Conservation (phyloP, 1,140 invertebrate species). For the Orius insidiosus region DNA sequence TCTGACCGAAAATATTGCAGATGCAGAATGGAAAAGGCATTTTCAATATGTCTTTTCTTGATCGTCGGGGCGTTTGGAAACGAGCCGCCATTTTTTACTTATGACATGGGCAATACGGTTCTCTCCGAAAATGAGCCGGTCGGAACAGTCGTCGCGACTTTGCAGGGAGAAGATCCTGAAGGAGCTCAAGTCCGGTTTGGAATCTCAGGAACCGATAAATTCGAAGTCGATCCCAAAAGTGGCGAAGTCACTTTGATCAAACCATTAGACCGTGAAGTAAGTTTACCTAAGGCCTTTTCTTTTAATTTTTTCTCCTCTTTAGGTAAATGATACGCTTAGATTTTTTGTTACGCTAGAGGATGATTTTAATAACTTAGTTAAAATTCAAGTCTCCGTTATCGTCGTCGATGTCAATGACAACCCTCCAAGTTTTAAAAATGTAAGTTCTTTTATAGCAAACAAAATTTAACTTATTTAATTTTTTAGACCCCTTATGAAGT, state of each 20-base stretch:
- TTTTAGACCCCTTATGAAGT: constrained; percentile 59
- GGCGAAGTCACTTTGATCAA: constrained; percentile 60
- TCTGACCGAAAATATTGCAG: too few relatives aligned
- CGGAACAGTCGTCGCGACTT: constrained; percentile 51
- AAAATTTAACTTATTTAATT: constrained; percentile 6
- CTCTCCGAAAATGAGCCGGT: constrained; percentile 59
- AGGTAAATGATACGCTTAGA: constrained; percentile 55
- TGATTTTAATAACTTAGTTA: constrained; percentile 60
- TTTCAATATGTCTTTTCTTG: constrained; percentile 9
- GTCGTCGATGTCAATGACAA: constrained; percentile 81
- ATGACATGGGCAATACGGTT: constrained; percentile 53
- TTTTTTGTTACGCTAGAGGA: constrained; percentile 63
- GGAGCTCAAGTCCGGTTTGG: constrained; percentile 50
- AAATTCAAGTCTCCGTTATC: constrained; percentile 61
- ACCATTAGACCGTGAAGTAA: constrained; percentile 68
- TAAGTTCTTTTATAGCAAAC: constrained; percentile 26
- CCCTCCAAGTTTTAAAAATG: constrained; percentile 59
- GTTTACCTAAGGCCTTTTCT: constrained; percentile 11
- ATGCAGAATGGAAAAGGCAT: constrained; percentile 10
- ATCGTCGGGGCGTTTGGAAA: constrained; percentile 25
- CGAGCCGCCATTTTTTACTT: constrained; percentile 45
- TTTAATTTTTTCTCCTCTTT: constrained; percentile 21
- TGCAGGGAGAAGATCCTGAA: constrained; percentile 66
- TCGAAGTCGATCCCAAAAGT: constrained; percentile 53
- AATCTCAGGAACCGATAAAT: constrained; percentile 60